Evolutionary conservation across 2,888 invertebrate species (phyloP).

Genomic region (Portevinia maculata): DNA sequence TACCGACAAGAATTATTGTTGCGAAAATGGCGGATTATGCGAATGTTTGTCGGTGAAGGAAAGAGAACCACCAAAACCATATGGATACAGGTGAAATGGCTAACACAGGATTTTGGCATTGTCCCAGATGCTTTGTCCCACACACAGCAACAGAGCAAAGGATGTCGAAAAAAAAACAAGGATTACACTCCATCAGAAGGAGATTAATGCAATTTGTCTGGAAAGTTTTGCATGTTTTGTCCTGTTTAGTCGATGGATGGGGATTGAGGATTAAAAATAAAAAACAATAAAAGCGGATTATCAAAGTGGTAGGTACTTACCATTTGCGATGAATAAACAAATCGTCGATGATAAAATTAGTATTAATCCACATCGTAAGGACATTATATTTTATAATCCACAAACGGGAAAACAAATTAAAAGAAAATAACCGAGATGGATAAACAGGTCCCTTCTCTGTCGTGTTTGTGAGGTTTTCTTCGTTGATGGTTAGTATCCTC

Average conservation of each 20-base stretch:
- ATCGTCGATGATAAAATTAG: slow-evolving; percentile 82
- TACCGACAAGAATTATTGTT: not conserved
- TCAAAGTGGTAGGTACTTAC: slow-evolving; percentile 77
- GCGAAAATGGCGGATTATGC: slow-evolving; percentile 39
- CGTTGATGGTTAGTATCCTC: slow-evolving; percentile 17
- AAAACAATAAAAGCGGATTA: slow-evolving; percentile 15
- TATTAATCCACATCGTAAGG: slow-evolving; percentile 83
- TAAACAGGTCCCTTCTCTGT: slow-evolving; percentile 28
- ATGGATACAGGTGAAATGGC: slow-evolving; percentile 55
- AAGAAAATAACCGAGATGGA: slow-evolving; percentile 10
- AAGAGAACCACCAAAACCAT: slow-evolving; percentile 24
- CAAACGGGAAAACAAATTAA: slow-evolving; percentile 40
- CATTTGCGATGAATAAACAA: slow-evolving; percentile 82
- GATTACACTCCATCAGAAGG: slow-evolving; percentile 21
- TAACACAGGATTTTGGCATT: slow-evolving; percentile 56
- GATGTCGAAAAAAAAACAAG: slow-evolving; percentile 8
- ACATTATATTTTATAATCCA: slow-evolving; percentile 78
- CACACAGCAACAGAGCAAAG: slow-evolving; percentile 41
- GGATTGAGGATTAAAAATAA: not conserved
- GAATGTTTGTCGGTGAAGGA: slow-evolving; percentile 14
- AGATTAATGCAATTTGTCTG: slow-evolving; percentile 70
- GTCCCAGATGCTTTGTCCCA: slow-evolving; percentile 46
- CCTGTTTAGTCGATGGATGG: slow-evolving; percentile 10
- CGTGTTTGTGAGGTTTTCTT: not conserved
- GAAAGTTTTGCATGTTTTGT: slow-evolving; percentile 57